Percentiles rank a stretch among this genome's conserved stretches.
These are phyloP conservation scores for Pteropus rufus DNA, from an alignment of 2,797 vertebrate genomes.

Conservation along the genomic window DNA sequence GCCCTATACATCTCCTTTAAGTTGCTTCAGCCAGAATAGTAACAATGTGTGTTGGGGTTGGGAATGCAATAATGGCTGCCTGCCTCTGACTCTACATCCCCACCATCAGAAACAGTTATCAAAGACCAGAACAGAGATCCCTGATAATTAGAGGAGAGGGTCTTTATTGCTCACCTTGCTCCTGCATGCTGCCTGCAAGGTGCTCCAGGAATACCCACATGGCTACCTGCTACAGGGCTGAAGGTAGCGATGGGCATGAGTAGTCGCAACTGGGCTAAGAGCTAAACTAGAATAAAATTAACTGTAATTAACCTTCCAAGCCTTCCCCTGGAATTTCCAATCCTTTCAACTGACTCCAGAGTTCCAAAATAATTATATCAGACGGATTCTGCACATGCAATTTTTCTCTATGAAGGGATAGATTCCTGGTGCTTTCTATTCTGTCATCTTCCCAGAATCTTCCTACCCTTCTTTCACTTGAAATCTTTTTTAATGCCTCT, in stretches of 20 bases:
- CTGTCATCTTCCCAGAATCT: neutral
- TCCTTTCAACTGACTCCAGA: neutral
- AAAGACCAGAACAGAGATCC: neutral
- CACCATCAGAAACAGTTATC: neutral
- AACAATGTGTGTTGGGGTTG: neutral
- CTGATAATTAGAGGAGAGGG: neutral
- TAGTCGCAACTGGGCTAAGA: neutral
- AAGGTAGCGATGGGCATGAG: no score
- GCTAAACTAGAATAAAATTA: neutral
- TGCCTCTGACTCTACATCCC: neutral
- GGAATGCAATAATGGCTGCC: neutral
- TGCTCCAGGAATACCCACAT: neutral
- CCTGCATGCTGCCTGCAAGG: neutral
- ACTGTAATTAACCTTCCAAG: neutral
- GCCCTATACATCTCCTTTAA: neutral
- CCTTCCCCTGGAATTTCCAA: neutral
- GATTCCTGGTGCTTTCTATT: neutral
- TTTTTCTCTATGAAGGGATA: neutral
- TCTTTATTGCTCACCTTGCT: neutral
- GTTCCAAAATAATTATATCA: neutral
- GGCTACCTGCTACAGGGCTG: neutral
- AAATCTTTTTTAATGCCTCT: neutral
- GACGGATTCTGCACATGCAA: neutral
- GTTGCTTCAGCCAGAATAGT: neutral
- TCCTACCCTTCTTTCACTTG: neutral